Evolutionary conservation across 2,113 vertebrate species (phyloP).

Genomic region (Oryctolagus cuniculus): mOryCun1.1 NC_091442.1:31448501-31449000

Average conservation of each 20-base stretch:
- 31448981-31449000: neutral
- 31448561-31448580: neutral
- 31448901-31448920: neutral
- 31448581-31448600: neutral
- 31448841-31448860: neutral
- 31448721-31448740: neutral
- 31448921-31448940: neutral
- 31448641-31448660: neutral
- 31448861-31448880: neutral
- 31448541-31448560: neutral
- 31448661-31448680: neutral
- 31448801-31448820: neutral
- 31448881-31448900: neutral
- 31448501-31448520: neutral
- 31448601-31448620: neutral
- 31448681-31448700: neutral
- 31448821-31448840: constrained; percentile 29
- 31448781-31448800: neutral
- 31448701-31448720: neutral
- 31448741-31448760: neutral
- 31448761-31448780: neutral
- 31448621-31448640: neutral
- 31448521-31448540: neutral
- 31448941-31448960: neutral
- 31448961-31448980: neutral